Evolutionary conservation across 2,797 vertebrate species (phyloP).

Genomic region (Thalassophryne amazonica): DNA sequence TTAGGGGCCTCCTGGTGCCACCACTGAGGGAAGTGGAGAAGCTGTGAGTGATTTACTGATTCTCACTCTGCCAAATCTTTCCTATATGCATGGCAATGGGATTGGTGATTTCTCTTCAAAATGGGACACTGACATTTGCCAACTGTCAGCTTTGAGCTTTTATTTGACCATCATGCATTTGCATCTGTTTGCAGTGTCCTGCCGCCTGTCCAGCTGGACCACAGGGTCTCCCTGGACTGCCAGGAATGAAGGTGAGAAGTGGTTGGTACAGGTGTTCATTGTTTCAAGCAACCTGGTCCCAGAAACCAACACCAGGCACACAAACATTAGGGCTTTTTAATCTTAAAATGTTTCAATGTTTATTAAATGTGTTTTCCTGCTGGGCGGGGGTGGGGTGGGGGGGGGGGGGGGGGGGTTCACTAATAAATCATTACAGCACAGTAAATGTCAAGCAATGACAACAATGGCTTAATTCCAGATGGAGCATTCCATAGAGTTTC

Average conservation of each 20-base stretch:
- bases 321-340: too few species aligned
- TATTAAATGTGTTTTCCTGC: too few species aligned
- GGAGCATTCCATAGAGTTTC: too few species aligned
- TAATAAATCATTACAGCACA: too few species aligned
- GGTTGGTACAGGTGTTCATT: too few species aligned
- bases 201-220: constrained; percentile 77
- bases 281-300: too few species aligned
- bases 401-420: too few species aligned
- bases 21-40: constrained; percentile 77
- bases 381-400: too few species aligned
- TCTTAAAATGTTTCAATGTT: too few species aligned
- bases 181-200: constrained; percentile 69
- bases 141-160: constrained; percentile 1
- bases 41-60: constrained; percentile 72
- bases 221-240: constrained; percentile 71
- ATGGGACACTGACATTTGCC: constrained; percentile 5
- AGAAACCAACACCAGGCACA: too few species aligned
- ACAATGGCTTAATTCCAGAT: too few species aligned
- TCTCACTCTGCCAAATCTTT: constrained; percentile 30
- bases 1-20: constrained; percentile 77
- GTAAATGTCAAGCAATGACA: too few species aligned
- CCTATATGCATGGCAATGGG: constrained; percentile 37
- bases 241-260: constrained; percentile 78
- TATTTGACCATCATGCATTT: not conserved
- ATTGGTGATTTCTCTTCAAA: constrained; percentile 22